Evolutionary conservation across 2,797 vertebrate genomes (phyloP), one percentile per base, ranked within the genome.

Genomic region (Knipowitschia caucasica): DNA sequence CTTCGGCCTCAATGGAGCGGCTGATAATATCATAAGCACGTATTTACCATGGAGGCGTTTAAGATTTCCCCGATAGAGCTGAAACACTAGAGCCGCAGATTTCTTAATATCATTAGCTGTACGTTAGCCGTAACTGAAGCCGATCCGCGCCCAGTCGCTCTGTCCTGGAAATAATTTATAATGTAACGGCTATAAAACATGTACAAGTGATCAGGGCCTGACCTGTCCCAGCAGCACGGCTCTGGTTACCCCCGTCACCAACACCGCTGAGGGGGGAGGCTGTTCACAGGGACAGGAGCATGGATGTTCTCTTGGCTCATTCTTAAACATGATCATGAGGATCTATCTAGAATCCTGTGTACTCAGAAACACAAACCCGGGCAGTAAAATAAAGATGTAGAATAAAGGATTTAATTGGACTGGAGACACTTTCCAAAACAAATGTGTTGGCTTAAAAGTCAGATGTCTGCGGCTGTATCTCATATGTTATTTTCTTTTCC

Each of bases 61-160:
- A 94, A 96, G 92, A 94, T 94, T 96, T 95, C 92, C 90, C 89
- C 91, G 94, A 96, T 95, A 94, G 92, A 92, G 83, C 86, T 88
- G 96, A 95, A 97, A 99, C 92, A 92, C 92, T 96, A 98, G 93
- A 94, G 92, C 91, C 84, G 86, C 92, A 93, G 94, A 93, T 94
- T 92, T 94, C 94, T 94, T 98, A 98, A 99, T 98, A 94, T 93
- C 93, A 93, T 95, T 94, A 96, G 94, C 92, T 90, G 90, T n/a
- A 95, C 94, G 94, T 95, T 95, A 98, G 89, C 91, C 91, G 84
- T 92, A 95, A 93, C 93, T 92, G 79, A 91, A 94, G 89, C 89
- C 89, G 91, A 94, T 94, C 84, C 94, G 92, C 86, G 66, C 72
- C 89, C 93, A 92, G 88, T 89, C 50, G 62, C 86, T 86, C 92